These are phyloP conservation scores for Tylochromis polylepis DNA, from an alignment of 2,113 vertebrate species.

Conservation along the genomic window DNA sequence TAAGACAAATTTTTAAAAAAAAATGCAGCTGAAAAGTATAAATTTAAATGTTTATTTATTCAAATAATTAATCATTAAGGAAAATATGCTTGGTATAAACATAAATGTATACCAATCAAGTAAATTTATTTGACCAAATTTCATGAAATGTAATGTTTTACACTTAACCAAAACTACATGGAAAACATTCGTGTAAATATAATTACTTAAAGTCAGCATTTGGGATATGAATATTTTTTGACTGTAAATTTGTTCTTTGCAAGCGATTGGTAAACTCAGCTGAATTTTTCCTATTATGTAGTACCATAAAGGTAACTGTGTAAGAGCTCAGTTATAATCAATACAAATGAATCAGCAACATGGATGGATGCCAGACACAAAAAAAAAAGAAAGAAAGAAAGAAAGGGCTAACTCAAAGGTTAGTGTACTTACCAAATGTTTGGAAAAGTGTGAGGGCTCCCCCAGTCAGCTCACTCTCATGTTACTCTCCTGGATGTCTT, in stretches of 20 bases:
- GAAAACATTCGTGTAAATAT: not conserved
- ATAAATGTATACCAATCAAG: not conserved
- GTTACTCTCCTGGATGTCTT: slow-evolving; percentile 13
- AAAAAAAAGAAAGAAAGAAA: not conserved
- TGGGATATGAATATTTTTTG: not conserved
- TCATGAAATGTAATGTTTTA: not conserved
- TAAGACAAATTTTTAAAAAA: not conserved
- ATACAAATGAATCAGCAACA: slow-evolving; percentile 26
- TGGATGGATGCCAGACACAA: not conserved
- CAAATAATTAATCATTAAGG: not conserved
- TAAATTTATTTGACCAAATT: not conserved
- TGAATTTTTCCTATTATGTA: not conserved
- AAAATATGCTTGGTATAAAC: not conserved
- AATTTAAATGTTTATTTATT: not conserved
- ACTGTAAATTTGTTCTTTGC: not conserved
- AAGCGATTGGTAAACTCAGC: not conserved
- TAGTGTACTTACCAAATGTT: slow-evolving; percentile 20
- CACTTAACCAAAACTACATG: not conserved
- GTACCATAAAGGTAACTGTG: not conserved
- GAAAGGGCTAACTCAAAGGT: slow-evolving; percentile 45
- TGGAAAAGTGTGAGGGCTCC: not conserved
- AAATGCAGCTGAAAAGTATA: not conserved
- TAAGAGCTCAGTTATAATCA: slow-evolving; percentile 10
- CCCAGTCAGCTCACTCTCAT: not conserved
- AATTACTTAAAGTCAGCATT: not conserved